phyloP scores from a whole-genome alignment of 2,888 invertebrate species.

The Desoria tigrina region DNA sequence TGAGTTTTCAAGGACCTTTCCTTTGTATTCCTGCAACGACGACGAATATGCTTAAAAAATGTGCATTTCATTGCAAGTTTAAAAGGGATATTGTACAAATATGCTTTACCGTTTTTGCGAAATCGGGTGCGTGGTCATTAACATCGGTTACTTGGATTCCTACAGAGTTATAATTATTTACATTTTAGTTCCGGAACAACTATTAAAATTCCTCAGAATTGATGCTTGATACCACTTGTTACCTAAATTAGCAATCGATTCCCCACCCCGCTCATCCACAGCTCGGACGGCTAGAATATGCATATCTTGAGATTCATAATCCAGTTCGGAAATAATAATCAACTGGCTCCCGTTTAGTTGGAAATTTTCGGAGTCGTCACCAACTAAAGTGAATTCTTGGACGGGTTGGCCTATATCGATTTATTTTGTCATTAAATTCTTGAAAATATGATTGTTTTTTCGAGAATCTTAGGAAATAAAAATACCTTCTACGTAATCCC shows the following conservation, averaged over 20 bases:
- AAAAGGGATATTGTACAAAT: background rate
- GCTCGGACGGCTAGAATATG: conserved; percentile 79
- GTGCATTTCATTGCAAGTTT: background rate
- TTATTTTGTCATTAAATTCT: too few species aligned
- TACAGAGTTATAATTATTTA: background rate
- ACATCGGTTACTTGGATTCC: conserved; percentile 71
- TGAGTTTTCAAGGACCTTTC: conserved; percentile 70
- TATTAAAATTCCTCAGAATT: too few species aligned
- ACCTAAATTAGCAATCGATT: conserved; percentile 68
- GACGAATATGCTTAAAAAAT: background rate
- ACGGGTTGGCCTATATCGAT: conserved; percentile 31
- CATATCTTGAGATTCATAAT: conserved; percentile 77
- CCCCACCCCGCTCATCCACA: conserved; percentile 75
- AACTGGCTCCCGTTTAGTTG: conserved; percentile 47
- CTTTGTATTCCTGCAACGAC: conserved; percentile 65
- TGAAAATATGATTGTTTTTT: too few species aligned
- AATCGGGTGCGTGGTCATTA: conserved; percentile 75
- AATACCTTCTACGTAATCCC: conserved; percentile 70
- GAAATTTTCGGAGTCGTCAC: conserved; percentile 46
- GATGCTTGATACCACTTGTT: too few species aligned
- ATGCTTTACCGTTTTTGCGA: conserved; percentile 55
- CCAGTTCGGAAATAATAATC: conserved; percentile 60
- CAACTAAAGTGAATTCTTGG: conserved; percentile 36
- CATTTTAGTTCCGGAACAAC: too few species aligned
- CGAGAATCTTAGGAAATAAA: too few species aligned